A percentile compares a stretch with the other conserved stretches of the same genome.
Conservation (phyloP, 2,888 invertebrate species). For the Capitulum mitella region DNA sequence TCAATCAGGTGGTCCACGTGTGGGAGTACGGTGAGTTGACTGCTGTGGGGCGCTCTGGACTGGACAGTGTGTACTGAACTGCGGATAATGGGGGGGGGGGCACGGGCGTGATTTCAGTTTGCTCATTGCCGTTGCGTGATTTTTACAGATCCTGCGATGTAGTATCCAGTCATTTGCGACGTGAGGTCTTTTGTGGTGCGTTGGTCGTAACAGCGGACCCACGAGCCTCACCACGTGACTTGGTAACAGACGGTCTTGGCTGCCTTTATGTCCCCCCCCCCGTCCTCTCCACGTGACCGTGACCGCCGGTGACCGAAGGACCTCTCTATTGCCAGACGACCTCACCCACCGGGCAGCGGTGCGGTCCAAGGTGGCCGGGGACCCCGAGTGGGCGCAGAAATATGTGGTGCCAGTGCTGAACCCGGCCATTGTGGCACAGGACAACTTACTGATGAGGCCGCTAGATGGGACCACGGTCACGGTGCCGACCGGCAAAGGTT, state of each 20-base stretch:
- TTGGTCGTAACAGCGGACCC: too few species aligned
- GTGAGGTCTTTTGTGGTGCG: too few species aligned
- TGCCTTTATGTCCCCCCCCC: too few species aligned
- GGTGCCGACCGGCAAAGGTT: too few species aligned
- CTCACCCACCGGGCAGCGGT: constrained; percentile 40
- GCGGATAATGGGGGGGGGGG: neutral
- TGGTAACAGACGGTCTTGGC: too few species aligned
- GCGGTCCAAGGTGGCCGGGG: constrained; percentile 39
- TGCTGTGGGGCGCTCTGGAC: neutral
- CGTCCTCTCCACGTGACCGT: neutral
- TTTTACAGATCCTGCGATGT: too few species aligned
- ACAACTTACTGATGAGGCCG: neutral
- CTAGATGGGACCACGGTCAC: neutral
- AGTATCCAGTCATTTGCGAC: too few species aligned
- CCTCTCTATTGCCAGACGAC: too few species aligned
- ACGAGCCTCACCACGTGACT: neutral
- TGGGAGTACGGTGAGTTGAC: constrained; percentile 43
- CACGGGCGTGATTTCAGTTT: neutral
- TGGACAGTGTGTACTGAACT: neutral
- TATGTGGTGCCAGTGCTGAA: constrained; percentile 28
- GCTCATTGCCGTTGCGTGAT: too few species aligned
- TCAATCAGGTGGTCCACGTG: constrained; percentile 42
- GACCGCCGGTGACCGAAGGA: neutral
- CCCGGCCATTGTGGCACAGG: neutral
- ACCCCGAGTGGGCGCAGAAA: constrained; percentile 38